Base-by-base conservation (phyloP, 2,888 invertebrate genomes). In the Phasia obesa region DNA sequence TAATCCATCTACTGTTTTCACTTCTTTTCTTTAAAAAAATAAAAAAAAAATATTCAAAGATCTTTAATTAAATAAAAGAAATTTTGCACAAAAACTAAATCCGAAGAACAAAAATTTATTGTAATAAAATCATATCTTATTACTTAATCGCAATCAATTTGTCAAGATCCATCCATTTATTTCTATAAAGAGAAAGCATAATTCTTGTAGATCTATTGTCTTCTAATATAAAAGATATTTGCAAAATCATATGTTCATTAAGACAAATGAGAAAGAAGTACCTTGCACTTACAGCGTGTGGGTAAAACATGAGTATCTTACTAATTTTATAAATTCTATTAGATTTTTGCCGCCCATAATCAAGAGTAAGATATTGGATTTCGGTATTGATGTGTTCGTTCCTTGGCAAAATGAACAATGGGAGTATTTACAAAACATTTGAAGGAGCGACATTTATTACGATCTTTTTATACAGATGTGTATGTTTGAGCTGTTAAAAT, bases 131-230 rank as follows among this genome's bases (percentile, higher is more conserved):
- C 51, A 79, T 83, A 83, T 83, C 83, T 76, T 59, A 83, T 83
- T 83, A 83, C 83, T 71, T 79, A 79, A 83, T 83, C 83, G 79
- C 83, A 83, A 83, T 83, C 79, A 83, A 76, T 83, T 83, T 83
- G 75, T 67, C 76, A 79, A 67, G 71, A 79, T 65, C 51, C 51
- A 7, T 62, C 9, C 59, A 38, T 17, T 2, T 44, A 42, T 42
- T 42, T 13, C 42, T 47, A 42, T 15, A 42, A 51, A 15, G 11
- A 21, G 3, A 7, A 51, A 62, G 27, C 11, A 31, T 38, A 27
- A 65, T 31, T 47, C 55, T 60, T 57, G 44, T 51, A 31, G 71
- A 65, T 73, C 38, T 73, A 25, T 64, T 47, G 7, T 65, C 7
- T 31, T 31, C n/a, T 6, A n/a, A 44, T 3, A 64, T 6, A 21